Percentiles rank a stretch among this genome's conserved stretches.
These are phyloP conservation scores for Hesperophylax magnus DNA, from an alignment of 1,140 invertebrate genomes.

Conservation along the genomic window DNA sequence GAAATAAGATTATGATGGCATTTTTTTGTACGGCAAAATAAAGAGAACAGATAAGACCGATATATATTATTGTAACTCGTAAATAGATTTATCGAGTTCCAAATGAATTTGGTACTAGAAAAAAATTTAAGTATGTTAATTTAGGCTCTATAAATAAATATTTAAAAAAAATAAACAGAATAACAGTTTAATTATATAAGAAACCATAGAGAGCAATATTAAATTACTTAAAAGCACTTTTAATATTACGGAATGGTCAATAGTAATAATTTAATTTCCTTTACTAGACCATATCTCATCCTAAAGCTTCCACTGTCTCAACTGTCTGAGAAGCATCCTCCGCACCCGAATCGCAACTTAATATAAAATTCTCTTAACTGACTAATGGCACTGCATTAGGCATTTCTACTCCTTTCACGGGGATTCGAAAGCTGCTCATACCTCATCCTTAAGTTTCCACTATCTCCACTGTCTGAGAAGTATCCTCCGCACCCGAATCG, in stretches of 20 bases:
- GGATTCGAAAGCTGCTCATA: too few relatives aligned
- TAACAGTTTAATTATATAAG: conserved; percentile 52
- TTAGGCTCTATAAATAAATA: conserved; percentile 46
- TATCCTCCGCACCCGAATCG: too few relatives aligned
- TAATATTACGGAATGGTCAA: conserved; percentile 49
- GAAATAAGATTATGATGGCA: conserved; percentile 31
- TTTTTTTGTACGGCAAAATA: conserved; percentile 36
- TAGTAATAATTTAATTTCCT: conserved; percentile 37
- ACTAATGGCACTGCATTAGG: too few relatives aligned
- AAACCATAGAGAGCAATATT: conserved; percentile 56
- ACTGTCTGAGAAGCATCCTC: neutral
- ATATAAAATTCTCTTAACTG: too few relatives aligned
- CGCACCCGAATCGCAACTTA: neutral
- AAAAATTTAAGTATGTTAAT: conserved; percentile 47
- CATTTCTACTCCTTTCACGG: too few relatives aligned
- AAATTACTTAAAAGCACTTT: conserved; percentile 54
- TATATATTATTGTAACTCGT: conserved; percentile 31
- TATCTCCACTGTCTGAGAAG: too few relatives aligned
- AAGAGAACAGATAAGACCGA: conserved; percentile 43
- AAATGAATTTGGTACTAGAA: conserved; percentile 49
- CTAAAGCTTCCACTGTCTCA: neutral
- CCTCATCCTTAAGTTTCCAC: too few relatives aligned
- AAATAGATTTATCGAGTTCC: conserved; percentile 43
- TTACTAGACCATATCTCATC: conserved; percentile 16
- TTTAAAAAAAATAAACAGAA: conserved; percentile 26